phyloP scores from a whole-genome alignment of 92 coral and sea anemone species.

The Zoanthus sansibaricus region DNA sequence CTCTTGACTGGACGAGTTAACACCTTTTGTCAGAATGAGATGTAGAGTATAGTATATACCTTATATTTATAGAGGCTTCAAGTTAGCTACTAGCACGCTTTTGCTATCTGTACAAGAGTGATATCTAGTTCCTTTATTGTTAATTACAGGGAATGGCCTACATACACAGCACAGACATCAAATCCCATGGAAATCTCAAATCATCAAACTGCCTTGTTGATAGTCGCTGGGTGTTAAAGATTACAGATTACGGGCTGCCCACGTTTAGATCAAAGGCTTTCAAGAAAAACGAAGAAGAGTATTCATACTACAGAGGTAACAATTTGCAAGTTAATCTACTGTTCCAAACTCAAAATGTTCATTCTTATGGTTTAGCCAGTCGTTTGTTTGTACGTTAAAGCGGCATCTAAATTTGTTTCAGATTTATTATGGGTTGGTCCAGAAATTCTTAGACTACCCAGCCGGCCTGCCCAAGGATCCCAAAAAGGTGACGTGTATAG shows the following conservation, averaged over 20 bases:
- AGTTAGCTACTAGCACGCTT: too few species aligned
- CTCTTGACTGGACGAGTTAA: neutral
- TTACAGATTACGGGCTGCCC: slow-evolving; percentile 95
- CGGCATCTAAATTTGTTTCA: slow-evolving; percentile 15
- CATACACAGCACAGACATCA: slow-evolving; percentile 89
- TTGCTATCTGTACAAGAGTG: too few species aligned
- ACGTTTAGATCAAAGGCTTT: slow-evolving; percentile 90
- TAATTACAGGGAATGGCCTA: slow-evolving; percentile 87
- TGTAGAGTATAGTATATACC: too few species aligned
- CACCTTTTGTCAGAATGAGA: too few species aligned
- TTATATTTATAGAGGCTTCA: too few species aligned
- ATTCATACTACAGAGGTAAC: slow-evolving; percentile 90
- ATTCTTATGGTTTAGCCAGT: neutral
- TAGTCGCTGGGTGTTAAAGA: slow-evolving; percentile 97
- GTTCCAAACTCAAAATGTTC: neutral
- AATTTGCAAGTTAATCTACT: neutral
- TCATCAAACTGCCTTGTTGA: slow-evolving; percentile 95
- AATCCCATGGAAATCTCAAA: slow-evolving; percentile 97
- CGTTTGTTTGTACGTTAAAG: neutral
- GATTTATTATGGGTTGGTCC: slow-evolving; percentile 94
- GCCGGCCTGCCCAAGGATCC: slow-evolving; percentile 72
- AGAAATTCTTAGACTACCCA: slow-evolving; percentile 79
- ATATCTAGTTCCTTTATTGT: neutral
- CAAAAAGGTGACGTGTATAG: slow-evolving; percentile 97
- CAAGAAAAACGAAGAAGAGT: slow-evolving; percentile 86